These are phyloP conservation scores for Camponotus floridanus DNA, from an alignment of 1,140 invertebrate genomes.

Conservation along the genomic window DNA sequence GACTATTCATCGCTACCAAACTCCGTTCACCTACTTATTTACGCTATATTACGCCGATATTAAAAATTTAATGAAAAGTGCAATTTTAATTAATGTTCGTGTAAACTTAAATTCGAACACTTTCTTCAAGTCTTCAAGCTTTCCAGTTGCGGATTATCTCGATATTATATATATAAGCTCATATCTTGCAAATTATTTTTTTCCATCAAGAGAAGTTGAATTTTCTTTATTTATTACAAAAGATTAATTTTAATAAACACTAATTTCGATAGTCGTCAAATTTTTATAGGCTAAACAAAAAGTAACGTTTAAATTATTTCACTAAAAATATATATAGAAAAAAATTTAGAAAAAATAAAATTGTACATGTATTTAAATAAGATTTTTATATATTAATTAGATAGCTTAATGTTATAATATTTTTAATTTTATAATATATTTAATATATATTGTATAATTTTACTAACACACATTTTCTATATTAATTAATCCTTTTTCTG, in stretches of 20 bases:
- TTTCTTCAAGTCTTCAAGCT: conserved; percentile 37
- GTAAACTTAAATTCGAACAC: conserved; percentile 14
- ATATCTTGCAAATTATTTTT: not conserved
- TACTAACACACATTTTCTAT: not conserved
- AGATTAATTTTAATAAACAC: not conserved
- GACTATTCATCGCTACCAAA: conserved; percentile 66
- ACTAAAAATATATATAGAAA: not conserved
- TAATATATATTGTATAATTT: not conserved
- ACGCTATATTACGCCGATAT: not conserved
- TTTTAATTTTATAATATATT: too few relatives aligned
- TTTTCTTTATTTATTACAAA: not conserved
- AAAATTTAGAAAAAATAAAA: not conserved
- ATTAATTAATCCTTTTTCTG: not conserved
- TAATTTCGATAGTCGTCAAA: not conserved
- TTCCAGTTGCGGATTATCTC: not conserved
- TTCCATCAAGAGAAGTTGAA: not conserved
- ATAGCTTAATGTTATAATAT: too few relatives aligned
- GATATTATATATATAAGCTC: not conserved
- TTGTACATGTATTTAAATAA: not conserved
- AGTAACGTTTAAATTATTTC: not conserved
- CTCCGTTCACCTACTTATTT: conserved; percentile 68
- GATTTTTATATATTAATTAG: not conserved
- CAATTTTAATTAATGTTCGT: conserved; percentile 40
- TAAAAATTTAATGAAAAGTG: conserved; percentile 42
- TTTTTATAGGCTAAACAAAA: not conserved